These are phyloP conservation scores for Cantharis nigra DNA, from an alignment of 2,888 invertebrate genomes.

Conservation along the genomic window DNA sequence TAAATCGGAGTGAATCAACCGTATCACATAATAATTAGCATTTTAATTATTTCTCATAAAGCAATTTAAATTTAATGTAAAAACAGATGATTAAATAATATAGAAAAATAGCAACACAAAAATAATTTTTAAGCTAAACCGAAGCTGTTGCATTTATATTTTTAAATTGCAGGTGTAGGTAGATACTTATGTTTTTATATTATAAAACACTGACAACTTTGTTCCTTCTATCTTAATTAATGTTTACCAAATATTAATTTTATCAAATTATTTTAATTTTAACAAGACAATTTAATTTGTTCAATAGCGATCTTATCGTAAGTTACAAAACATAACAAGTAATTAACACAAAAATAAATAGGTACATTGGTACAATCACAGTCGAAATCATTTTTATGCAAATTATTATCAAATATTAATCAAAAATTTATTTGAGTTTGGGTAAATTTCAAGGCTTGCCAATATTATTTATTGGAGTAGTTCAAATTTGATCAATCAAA, in stretches of 20 bases:
- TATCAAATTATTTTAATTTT: neutral
- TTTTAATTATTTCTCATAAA: neutral
- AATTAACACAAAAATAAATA: neutral
- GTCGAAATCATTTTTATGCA: neutral
- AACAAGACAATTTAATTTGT: neutral
- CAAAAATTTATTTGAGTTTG: neutral
- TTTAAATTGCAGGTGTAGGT: neutral
- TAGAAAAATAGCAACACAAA: neutral
- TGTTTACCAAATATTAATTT: neutral
- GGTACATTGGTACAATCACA: neutral
- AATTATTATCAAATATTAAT: neutral
- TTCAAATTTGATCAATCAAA: conserved; percentile 10
- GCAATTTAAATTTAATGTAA: neutral
- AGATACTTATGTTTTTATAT: neutral
- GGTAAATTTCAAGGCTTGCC: neutral
- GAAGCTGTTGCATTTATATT: neutral
- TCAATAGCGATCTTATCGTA: neutral
- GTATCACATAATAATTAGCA: neutral
- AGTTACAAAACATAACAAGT: neutral
- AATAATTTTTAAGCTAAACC: neutral
- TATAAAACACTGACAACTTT: neutral
- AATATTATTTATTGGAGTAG: neutral
- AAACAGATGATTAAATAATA: neutral
- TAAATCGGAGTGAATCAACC: neutral
- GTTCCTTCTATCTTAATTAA: neutral